These are phyloP conservation scores for Enteromius anoplus DNA, from an alignment of 2,797 vertebrate genomes.

Conservation along the genomic window DNA sequence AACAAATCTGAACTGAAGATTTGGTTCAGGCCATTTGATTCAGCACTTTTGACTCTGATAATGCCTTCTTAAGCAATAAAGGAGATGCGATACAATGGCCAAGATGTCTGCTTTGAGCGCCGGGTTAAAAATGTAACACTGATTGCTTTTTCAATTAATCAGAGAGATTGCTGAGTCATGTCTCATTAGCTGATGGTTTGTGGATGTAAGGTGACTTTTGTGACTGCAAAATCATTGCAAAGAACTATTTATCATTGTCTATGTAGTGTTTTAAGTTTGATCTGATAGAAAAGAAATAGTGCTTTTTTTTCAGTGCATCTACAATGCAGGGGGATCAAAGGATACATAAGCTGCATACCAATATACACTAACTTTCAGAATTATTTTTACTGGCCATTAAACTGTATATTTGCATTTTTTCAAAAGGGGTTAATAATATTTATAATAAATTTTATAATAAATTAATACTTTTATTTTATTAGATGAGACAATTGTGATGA, in stretches of 20 bases:
- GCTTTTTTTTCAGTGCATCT: not conserved
- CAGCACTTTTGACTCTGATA: slow-evolving; percentile 20
- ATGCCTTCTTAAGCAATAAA: slow-evolving; percentile 25
- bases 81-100: not conserved
- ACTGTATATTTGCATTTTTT: not conserved
- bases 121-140: slow-evolving; percentile 2
- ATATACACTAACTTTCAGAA: not conserved
- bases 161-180: slow-evolving; percentile 2
- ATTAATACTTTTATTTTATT: too few relatives aligned
- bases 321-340: not conserved
- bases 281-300: not conserved
- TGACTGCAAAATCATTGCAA: slow-evolving; percentile 9
- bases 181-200: slow-evolving; percentile 7
- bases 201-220: slow-evolving; percentile 26
- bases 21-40: slow-evolving; percentile 23
- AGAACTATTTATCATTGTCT: slow-evolving; percentile 23
- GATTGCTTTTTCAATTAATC: slow-evolving; percentile 14
- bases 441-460: too few relatives aligned
- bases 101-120: not conserved
- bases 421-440: not conserved
- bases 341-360: not conserved
- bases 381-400: not conserved
- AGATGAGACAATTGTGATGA: too few relatives aligned
- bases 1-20: slow-evolving; percentile 25
- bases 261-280: not conserved